A percentile compares a stretch with the other conserved stretches of the same genome.
phyloP scores from a whole-genome alignment of 1,140 invertebrate genomes.

The Stegodyphus mimosarum region DNA sequence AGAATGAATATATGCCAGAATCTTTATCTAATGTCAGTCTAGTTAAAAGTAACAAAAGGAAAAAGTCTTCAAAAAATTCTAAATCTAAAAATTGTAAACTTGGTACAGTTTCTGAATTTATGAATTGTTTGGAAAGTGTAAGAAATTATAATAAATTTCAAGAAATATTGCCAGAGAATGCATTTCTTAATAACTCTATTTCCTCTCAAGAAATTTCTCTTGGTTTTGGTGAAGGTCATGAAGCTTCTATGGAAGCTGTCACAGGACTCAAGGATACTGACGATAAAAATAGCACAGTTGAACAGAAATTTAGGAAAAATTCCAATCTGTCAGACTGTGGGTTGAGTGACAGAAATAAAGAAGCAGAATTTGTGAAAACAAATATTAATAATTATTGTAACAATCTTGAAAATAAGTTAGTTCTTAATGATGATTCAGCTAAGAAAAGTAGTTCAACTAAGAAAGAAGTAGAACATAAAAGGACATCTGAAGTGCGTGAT shows the following conservation, averaged over 20 bases:
- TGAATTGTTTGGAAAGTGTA: slow-evolving; percentile 12
- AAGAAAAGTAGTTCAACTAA: no score
- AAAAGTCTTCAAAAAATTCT: not conserved
- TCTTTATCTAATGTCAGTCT: no score
- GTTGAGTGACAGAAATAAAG: no score
- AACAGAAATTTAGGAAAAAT: not conserved
- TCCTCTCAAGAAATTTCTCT: not conserved
- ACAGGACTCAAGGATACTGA: not conserved
- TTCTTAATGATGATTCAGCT: no score
- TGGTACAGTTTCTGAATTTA: not conserved
- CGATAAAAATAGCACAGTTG: not conserved
- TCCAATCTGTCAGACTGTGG: not conserved
- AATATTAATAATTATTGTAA: no score
- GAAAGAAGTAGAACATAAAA: no score
- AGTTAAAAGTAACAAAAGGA: not conserved
- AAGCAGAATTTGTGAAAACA: no score
- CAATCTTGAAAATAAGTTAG: no score
- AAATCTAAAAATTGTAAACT: not conserved
- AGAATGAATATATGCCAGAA: no score
- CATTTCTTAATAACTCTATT: not conserved
- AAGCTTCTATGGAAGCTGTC: not conserved
- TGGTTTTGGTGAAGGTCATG: not conserved
- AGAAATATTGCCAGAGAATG: no score
- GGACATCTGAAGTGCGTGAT: no score
- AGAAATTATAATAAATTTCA: not conserved